Conservation (phyloP, 1,140 invertebrate genomes). For the Trypoxylus dichotomus region DNA sequence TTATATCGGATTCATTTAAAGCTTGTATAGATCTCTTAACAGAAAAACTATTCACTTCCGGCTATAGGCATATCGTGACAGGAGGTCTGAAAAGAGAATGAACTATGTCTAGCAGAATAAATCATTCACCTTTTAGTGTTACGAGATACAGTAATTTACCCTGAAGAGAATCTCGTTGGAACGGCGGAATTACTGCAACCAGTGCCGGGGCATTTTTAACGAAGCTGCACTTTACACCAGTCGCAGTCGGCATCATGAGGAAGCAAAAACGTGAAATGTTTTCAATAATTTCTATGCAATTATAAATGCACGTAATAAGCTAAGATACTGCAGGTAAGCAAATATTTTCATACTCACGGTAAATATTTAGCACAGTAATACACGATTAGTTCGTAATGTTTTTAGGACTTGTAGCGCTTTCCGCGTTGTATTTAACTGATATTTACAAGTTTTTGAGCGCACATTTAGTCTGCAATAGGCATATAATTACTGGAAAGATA, state of each 20-base stretch:
- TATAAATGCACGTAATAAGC: neutral
- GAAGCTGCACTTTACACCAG: neutral
- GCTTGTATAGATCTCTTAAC: neutral
- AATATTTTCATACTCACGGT: neutral
- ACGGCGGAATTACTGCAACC: neutral
- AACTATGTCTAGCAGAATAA: slow-evolving; percentile 20
- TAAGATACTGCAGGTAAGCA: neutral
- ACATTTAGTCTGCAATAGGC: neutral
- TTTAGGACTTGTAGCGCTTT: neutral
- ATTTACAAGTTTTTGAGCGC: neutral
- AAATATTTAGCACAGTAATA: neutral
- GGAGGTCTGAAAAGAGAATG: slow-evolving; percentile 15
- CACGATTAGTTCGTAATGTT: neutral
- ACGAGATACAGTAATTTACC: slow-evolving; percentile 23
- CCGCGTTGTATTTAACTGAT: neutral
- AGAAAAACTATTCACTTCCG: slow-evolving; percentile 8
- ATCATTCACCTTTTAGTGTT: slow-evolving; percentile 24
- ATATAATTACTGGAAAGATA: slow-evolving; percentile 1
- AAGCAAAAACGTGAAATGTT: slow-evolving; percentile 23
- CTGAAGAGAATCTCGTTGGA: slow-evolving; percentile 21
- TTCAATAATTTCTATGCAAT: neutral
- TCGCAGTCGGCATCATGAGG: slow-evolving; percentile 2
- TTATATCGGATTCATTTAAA: neutral
- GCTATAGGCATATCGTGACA: slow-evolving; percentile 8
- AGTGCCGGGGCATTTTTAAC: neutral